phyloP scores from a whole-genome alignment of 2,888 invertebrate species.

The Mimachlamys varia region DNA sequence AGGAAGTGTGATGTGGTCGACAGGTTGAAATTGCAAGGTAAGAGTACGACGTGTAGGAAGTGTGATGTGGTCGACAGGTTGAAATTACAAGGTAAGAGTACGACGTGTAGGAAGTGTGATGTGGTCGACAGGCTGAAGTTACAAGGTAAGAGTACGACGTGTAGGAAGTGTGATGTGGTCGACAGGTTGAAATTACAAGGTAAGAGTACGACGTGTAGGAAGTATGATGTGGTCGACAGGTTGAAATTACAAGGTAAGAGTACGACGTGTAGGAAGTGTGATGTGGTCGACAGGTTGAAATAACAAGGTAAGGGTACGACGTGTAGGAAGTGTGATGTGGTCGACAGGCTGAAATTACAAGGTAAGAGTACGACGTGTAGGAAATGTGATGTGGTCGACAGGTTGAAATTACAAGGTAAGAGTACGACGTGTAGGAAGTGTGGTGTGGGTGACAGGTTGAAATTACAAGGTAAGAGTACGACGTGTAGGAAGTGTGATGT shows the following conservation, averaged over 20 bases:
- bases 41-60: neutral
- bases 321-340: neutral
- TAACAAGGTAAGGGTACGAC: no score
- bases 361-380: neutral
- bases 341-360: neutral
- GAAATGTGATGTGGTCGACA: neutral
- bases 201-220: neutral
- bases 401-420: neutral
- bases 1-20: neutral
- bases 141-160: neutral
- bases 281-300: no score
- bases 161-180: neutral
- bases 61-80: neutral
- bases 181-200: neutral
- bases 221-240: neutral
- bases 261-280: neutral
- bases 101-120: no score
- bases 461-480: neutral
- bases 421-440: neutral
- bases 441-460: no score
- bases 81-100: no score
- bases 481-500: neutral
- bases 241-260: neutral
- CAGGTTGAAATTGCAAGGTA: neutral
- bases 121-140: no score